Evolutionary conservation across 64 coral and sea anemone genomes (phyloP), one percentile per base, ranked within the genome.

Genomic region (Pachyseris speciosa): DNA sequence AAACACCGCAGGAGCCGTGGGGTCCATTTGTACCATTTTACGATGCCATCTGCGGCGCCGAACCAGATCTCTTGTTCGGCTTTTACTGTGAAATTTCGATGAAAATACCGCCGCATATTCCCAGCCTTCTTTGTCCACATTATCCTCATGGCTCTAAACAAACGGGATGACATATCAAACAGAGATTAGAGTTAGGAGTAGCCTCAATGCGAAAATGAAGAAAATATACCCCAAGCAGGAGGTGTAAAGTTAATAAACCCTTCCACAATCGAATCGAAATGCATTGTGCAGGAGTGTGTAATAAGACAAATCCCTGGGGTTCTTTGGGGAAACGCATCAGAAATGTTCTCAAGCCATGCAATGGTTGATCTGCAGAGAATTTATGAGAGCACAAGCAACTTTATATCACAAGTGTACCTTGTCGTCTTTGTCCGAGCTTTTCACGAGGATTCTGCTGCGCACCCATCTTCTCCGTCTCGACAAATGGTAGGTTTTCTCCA

Each of bases 401-500:
- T 26, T 10, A 13, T 24, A 31, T 22, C 72, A 64, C 37, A 68
- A 59, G 43, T 92, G 45, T 60, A 94, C 92, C 30, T 91, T 86
- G 0, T 87, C 74, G 44, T 81, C 92, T 33, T 74, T 74, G 16
- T 60, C 53, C 3, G 75, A 26, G 22, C 19, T 67, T 26, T 90
- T 92, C 7, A 95, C 79, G 50, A 99, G 36, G 36, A 44, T 95
- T 28, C 97, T 85, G 36, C 85, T 86, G 61, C 97, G 88, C 5
- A 95, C 94, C 89, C 94, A 91, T 74, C 97, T 84, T 24, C 97
- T 75, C 32, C 97, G 37, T 16, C 97, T 85, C 70, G 89, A 86
- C 84, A 99, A 80, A 67, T 99, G 97, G 71, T 99, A 99, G 3
- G 74, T 95, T 75, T 99, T 99, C 58, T 99, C 97, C 17, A 99